A percentile compares a stretch with the other conserved stretches of the same genome.
phyloP scores from a whole-genome alignment of 2,888 invertebrate species.

The Pocota personata region DNA sequence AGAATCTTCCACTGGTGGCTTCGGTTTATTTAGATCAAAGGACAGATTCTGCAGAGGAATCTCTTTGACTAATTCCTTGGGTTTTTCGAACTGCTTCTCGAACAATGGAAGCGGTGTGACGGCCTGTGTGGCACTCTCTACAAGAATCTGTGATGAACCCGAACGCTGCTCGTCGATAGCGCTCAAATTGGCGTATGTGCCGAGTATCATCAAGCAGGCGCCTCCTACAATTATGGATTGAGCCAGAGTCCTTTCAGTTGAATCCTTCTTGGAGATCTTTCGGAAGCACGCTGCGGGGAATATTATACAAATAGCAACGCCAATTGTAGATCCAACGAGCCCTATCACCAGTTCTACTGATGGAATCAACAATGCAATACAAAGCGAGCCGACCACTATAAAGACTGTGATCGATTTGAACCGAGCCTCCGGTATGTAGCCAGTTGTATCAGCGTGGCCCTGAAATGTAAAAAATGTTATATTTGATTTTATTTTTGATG shows the following conservation, averaged over 20 bases:
- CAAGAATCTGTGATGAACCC: constrained; percentile 76
- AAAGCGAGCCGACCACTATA: constrained; percentile 90
- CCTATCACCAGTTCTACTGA: constrained; percentile 97
- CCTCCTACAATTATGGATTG: constrained; percentile 93
- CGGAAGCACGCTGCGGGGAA: constrained; percentile 96
- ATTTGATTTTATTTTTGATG: neutral
- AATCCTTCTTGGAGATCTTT: constrained; percentile 91
- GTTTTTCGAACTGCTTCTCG: constrained; percentile 30
- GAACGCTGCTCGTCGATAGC: constrained; percentile 86
- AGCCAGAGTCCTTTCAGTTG: constrained; percentile 91
- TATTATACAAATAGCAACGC: constrained; percentile 95
- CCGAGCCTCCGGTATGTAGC: constrained; percentile 91
- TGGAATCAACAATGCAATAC: constrained; percentile 93
- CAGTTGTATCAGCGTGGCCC: constrained; percentile 88
- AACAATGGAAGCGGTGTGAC: neutral
- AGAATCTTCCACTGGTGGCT: constrained; percentile 57
- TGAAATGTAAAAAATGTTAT: constrained; percentile 79
- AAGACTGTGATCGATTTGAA: constrained; percentile 92
- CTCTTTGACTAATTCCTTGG: constrained; percentile 26
- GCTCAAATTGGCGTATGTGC: constrained; percentile 94
- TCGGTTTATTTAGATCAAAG: neutral
- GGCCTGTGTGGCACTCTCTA: constrained; percentile 7
- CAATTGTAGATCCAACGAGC: constrained; percentile 97
- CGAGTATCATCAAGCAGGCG: constrained; percentile 93
- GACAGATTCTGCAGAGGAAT: constrained; percentile 35